phyloP scores from a whole-genome alignment of 2,888 invertebrate genomes.

The Acanthosepion esculentum region DNA sequence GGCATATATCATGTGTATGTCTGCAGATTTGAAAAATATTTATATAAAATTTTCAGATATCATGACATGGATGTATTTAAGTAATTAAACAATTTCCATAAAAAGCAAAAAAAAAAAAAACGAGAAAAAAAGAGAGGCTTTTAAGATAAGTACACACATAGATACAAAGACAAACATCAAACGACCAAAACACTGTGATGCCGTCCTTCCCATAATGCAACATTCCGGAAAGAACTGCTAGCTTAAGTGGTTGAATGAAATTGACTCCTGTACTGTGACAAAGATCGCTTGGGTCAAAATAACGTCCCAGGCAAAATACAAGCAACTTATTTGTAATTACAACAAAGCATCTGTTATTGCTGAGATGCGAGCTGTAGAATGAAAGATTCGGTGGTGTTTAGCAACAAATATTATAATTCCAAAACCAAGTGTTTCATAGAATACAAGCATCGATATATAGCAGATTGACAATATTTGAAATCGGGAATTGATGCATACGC shows the following conservation, averaged over 20 bases:
- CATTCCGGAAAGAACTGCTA: not conserved
- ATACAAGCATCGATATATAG: no score
- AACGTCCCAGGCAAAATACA: not conserved
- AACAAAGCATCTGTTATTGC: not conserved
- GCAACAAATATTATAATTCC: not conserved
- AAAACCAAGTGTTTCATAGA: not conserved
- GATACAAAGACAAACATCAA: not conserved
- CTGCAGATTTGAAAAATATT: not conserved
- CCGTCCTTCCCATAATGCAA: constrained; percentile 4
- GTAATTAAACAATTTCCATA: not conserved
- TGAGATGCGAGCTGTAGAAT: not conserved
- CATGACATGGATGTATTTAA: not conserved
- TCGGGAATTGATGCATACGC: no score
- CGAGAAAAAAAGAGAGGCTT: not conserved
- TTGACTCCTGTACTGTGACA: constrained; percentile 22
- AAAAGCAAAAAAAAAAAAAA: not conserved
- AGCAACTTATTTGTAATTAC: not conserved
- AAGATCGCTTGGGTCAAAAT: not conserved
- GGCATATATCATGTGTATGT: not conserved
- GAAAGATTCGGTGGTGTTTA: not conserved
- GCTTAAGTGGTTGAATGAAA: constrained; percentile 23
- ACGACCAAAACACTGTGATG: constrained; percentile 24
- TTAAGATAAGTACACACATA: not conserved
- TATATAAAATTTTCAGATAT: not conserved
- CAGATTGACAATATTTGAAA: no score